Evolutionary conservation across 2,113 vertebrate species (phyloP).

Genomic region (Tenebrosternarchus preto): DNA sequence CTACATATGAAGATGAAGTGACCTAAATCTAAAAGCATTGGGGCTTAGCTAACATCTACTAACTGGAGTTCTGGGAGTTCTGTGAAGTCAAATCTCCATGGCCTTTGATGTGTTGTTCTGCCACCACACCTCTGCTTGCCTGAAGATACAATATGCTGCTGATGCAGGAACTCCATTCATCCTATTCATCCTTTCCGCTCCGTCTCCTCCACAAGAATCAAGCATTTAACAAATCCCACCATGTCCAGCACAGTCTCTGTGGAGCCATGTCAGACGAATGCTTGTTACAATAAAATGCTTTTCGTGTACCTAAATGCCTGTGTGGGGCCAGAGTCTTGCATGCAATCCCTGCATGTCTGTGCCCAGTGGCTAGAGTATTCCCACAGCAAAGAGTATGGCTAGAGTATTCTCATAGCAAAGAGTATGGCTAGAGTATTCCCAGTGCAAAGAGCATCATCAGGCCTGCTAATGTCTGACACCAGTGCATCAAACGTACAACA

Average conservation of each 20-base stretch:
- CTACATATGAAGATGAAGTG: neutral
- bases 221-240: constrained; percentile 36
- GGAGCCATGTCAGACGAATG: constrained; percentile 6
- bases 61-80: neutral
- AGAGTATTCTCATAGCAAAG: constrained; percentile 39
- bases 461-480: neutral
- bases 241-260: constrained; percentile 13
- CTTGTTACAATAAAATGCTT: constrained; percentile 31
- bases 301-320: constrained; percentile 6
- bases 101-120: constrained; percentile 28
- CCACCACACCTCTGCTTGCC: constrained; percentile 15
- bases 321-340: neutral
- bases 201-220: constrained; percentile 11
- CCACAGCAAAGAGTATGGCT: constrained; percentile 23
- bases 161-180: neutral
- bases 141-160: constrained; percentile 33
- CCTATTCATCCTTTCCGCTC: constrained; percentile 26
- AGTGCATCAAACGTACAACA: neutral
- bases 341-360: constrained; percentile 4
- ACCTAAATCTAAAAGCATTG: neutral
- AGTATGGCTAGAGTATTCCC: constrained; percentile 38
- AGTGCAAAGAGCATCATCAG: constrained; percentile 12
- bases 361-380: constrained; percentile 28
- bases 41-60: neutral
- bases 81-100: constrained; percentile 22